Evolutionary conservation across 1,140 invertebrate genomes (phyloP).

Genomic region (Oedothorax gibbosus): DNA sequence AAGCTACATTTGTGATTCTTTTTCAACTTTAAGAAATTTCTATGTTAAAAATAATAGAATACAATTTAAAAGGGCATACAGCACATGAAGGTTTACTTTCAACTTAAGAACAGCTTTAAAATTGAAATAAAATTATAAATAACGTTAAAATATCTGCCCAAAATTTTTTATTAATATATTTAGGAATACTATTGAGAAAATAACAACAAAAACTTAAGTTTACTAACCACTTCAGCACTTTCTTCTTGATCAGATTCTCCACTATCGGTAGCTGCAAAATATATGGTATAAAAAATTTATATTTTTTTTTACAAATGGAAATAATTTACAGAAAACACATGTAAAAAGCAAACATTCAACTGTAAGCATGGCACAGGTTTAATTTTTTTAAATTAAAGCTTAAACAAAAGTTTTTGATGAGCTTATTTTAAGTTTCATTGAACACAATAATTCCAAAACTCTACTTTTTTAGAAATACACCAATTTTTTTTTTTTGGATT

Average conservation of each 20-base stretch:
- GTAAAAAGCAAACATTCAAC: neutral
- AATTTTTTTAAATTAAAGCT: neutral
- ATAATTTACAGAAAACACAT: neutral
- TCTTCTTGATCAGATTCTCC: conserved; percentile 75
- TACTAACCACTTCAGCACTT: conserved; percentile 73
- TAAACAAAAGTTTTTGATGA: neutral
- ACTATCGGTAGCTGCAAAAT: conserved; percentile 72
- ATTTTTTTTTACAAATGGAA: conserved; percentile 64
- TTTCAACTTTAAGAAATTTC: too few species aligned
- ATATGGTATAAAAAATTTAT: conserved; percentile 65
- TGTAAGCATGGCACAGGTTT: neutral
- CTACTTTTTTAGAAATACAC: too few species aligned
- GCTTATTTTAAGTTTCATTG: too few species aligned
- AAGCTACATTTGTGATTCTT: too few species aligned
- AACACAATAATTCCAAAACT: too few species aligned
- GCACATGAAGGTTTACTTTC: too few species aligned
- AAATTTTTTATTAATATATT: neutral
- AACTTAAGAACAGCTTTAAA: too few species aligned
- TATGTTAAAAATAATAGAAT: too few species aligned
- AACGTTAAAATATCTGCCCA: neutral
- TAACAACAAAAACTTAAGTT: conserved; percentile 64
- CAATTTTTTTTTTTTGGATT: too few species aligned
- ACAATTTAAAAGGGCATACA: too few species aligned
- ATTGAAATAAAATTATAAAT: neutral
- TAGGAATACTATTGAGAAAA: neutral